Percentiles rank a stretch among this genome's conserved stretches.
Evolutionary conservation across 2,797 vertebrate species (phyloP).

Genomic region (Danio jaintianensis): DNA sequence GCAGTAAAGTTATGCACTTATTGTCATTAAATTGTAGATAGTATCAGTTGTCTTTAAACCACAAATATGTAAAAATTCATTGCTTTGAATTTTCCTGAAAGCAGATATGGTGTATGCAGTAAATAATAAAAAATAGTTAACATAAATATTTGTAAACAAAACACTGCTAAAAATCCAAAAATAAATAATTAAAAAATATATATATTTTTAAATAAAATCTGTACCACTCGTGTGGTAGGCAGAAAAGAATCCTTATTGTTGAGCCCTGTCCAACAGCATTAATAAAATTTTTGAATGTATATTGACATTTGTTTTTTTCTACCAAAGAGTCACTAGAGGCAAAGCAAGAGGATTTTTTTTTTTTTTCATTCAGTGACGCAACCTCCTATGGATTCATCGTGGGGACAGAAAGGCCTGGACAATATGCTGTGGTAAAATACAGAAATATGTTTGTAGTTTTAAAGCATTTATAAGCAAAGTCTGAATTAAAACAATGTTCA

Average conservation of each 20-base stretch:
- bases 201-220: neutral
- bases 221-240: neutral
- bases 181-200: neutral
- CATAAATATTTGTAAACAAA: too few species aligned
- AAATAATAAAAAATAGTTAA: too few species aligned
- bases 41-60: neutral
- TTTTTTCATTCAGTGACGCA: neutral
- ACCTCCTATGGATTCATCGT: conserved; percentile 1
- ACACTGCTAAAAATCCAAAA: neutral
- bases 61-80: neutral
- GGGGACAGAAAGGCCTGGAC: neutral
- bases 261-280: conserved; percentile 10
- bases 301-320: conserved; percentile 24
- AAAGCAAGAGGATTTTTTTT: neutral
- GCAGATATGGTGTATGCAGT: too few species aligned
- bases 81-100: neutral
- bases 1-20: too few species aligned
- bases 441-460: neutral
- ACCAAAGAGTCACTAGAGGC: neutral
- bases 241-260: conserved; percentile 8
- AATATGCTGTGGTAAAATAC: neutral
- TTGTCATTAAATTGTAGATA: neutral
- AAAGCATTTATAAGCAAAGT: neutral
- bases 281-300: neutral
- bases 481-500: neutral